These are phyloP conservation scores for Cephonodes hylas DNA, from an alignment of 2,888 invertebrate genomes.

Conservation along the genomic window DNA sequence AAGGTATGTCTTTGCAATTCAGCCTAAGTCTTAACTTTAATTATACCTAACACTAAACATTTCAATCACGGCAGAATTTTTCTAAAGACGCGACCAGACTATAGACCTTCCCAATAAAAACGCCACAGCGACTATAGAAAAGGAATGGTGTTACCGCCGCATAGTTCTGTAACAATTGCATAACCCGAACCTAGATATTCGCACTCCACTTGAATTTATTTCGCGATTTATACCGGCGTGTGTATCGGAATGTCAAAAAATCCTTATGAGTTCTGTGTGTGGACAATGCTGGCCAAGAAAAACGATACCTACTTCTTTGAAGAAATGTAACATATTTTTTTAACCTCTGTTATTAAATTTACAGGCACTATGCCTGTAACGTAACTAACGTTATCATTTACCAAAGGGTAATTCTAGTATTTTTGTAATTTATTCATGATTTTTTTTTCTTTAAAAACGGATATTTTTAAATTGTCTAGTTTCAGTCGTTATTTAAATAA, in stretches of 20 bases:
- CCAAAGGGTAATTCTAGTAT: no score
- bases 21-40: no score
- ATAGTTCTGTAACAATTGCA: background rate
- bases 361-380: no score
- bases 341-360: no score
- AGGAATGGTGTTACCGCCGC: background rate
- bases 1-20: no score
- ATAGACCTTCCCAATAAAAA: background rate
- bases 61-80: background rate
- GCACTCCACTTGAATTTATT: background rate
- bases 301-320: background rate
- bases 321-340: no score
- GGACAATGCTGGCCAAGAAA: background rate
- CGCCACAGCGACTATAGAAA: background rate
- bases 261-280: conserved; percentile 15
- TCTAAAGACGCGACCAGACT: background rate
- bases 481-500: no score
- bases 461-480: no score
- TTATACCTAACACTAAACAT: background rate
- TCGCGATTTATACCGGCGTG: background rate
- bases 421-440: no score
- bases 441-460: no score
- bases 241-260: conserved; percentile 18
- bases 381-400: no score
- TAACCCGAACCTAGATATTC: conserved; percentile 1